Evolutionary conservation across 2,797 vertebrate species (phyloP).

Genomic region (Gastrophryne carolinensis): DNA sequence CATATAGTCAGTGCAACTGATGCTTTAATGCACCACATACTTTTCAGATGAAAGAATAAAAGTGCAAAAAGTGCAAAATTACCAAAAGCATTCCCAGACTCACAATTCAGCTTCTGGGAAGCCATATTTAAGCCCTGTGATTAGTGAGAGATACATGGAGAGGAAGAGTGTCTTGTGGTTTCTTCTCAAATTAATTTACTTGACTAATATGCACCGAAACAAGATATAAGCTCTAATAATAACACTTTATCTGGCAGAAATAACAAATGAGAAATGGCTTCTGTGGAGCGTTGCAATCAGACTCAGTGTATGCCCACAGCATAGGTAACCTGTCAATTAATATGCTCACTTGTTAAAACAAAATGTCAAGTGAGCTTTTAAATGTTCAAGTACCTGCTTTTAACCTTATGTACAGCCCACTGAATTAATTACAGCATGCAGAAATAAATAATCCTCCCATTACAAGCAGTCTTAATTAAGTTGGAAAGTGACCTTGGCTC

Average conservation of each 20-base stretch:
- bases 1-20: no score
- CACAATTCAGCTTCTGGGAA: conserved; percentile 9
- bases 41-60: not conserved
- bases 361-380: conserved; percentile 55
- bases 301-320: conserved; percentile 41
- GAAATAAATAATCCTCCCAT: conserved; percentile 61
- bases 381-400: conserved; percentile 52
- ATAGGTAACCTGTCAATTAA: conserved; percentile 45
- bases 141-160: conserved; percentile 42
- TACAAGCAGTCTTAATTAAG: conserved; percentile 64
- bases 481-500: conserved; percentile 64
- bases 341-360: conserved; percentile 22
- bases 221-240: conserved; percentile 50
- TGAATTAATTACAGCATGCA: conserved; percentile 57
- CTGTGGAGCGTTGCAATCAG: conserved; percentile 42
- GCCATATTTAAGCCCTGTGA: conserved; percentile 36
- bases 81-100: conserved; percentile 17
- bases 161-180: conserved; percentile 44
- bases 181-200: conserved; percentile 51
- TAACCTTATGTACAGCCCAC: conserved; percentile 56
- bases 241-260: conserved; percentile 51
- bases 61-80: no score
- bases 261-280: conserved; percentile 45
- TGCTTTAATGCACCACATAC: no score
- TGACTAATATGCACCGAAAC: conserved; percentile 46